phyloP scores from a whole-genome alignment of 2,113 vertebrate genomes.

The Genyomyrus donnyi region DNA sequence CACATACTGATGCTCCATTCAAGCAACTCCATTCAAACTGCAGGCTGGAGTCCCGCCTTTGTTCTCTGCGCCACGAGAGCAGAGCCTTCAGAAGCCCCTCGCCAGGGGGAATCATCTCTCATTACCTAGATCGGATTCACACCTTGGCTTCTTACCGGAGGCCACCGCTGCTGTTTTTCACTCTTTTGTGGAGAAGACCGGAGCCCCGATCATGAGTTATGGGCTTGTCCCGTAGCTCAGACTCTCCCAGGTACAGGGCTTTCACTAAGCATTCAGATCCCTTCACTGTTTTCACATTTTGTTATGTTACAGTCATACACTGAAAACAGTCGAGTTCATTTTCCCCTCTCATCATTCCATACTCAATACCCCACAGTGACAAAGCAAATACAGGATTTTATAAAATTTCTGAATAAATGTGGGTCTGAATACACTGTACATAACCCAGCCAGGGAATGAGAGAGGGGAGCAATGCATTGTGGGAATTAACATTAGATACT shows the following conservation, averaged over 20 bases:
- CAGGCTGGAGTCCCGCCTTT: not conserved
- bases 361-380: not conserved
- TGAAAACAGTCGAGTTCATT: not conserved
- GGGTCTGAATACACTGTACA: not conserved
- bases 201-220: not conserved
- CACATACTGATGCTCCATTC: not conserved
- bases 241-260: not conserved
- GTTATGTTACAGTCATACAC: not conserved
- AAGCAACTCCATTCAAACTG: not conserved
- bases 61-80: not conserved
- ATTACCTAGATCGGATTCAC: not conserved
- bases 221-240: not conserved
- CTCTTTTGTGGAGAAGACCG: not conserved
- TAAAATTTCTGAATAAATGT: not conserved
- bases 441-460: not conserved
- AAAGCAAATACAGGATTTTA: not conserved
- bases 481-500: not conserved
- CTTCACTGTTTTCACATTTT: not conserved
- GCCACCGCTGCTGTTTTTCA: not conserved
- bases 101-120: not conserved
- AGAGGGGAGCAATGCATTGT: not conserved
- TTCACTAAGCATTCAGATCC: not conserved
- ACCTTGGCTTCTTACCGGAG: not conserved
- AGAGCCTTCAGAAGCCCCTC: not conserved
- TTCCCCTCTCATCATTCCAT: not conserved